Percentiles rank a stretch among this genome's conserved stretches.
These are phyloP conservation scores for Hydrolagus colliei DNA, from an alignment of 2,797 vertebrate genomes.

Conservation along the genomic window DNA sequence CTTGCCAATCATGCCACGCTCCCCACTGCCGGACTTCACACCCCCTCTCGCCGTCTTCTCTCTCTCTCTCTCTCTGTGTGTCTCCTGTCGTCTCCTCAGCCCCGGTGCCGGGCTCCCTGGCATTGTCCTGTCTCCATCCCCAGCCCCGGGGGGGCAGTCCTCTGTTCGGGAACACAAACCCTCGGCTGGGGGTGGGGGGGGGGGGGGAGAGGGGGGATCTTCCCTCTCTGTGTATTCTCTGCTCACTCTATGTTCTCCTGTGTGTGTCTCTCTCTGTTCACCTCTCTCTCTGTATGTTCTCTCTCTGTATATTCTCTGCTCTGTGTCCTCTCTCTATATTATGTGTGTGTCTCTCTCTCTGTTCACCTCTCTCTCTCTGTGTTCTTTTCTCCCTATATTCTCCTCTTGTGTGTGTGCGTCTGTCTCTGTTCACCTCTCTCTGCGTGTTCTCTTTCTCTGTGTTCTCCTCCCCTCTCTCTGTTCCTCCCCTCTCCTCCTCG, in stretches of 20 bases:
- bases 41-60: not conserved
- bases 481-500: no score
- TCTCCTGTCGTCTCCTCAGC: not conserved
- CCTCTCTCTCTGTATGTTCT: slow-evolving; percentile 11
- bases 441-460: not conserved
- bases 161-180: not conserved
- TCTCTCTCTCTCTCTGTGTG: slow-evolving; percentile 28
- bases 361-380: not conserved
- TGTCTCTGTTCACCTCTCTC: not conserved
- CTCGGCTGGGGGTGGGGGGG: not conserved
- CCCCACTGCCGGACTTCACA: not conserved
- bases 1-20: no score
- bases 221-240: not conserved
- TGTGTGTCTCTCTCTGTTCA: slow-evolving; percentile 34
- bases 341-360: no score
- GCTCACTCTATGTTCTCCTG: no score
- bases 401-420: not conserved
- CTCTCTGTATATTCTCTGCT: slow-evolving; percentile 49
- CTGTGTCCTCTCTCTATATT: no score
- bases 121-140: not conserved
- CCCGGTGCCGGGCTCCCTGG: slow-evolving; percentile 48
- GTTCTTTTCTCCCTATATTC: not conserved
- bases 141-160: not conserved
- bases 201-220: no score
- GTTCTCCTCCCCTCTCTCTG: no score